Percentiles rank a stretch among this genome's conserved stretches.
Evolutionary conservation across 2,888 invertebrate genomes (phyloP).

Genomic region (Pterobdella sp.): DNA sequence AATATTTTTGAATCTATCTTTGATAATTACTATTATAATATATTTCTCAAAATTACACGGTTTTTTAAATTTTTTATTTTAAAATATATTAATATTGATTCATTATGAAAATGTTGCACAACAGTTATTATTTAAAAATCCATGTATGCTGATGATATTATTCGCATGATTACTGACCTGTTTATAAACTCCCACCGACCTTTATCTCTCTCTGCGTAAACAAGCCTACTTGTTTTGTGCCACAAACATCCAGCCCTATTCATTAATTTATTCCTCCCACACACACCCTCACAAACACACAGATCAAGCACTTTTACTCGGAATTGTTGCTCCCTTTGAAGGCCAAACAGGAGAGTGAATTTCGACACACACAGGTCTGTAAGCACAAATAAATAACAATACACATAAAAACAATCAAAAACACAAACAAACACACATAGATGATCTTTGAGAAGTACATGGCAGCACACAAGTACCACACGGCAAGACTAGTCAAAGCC

Average conservation of each 20-base stretch:
- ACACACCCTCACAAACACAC: constrained; percentile 46
- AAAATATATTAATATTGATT: too few relatives aligned
- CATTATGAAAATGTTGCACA: too few relatives aligned
- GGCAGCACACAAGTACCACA: constrained; percentile 75
- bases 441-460: constrained; percentile 85
- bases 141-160: too few relatives aligned
- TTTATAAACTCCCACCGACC: not conserved
- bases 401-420: not conserved
- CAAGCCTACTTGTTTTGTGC: not conserved
- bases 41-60: not conserved
- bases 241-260: not conserved
- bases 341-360: constrained; percentile 39
- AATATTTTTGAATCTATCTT: not conserved
- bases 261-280: constrained; percentile 40
- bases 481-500: constrained; percentile 43
- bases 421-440: constrained; percentile 51
- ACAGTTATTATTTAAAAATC: too few relatives aligned
- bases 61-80: too few relatives aligned
- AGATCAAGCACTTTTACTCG: constrained; percentile 89
- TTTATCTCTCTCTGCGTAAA: not conserved
- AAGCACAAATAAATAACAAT: too few relatives aligned
- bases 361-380: constrained; percentile 36
- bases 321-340: constrained; percentile 84
- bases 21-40: too few relatives aligned
- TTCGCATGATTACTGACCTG: not conserved